These are phyloP conservation scores for Alouatta palliata DNA, from an alignment of 2,113 vertebrate species.

Conservation along the genomic window DNA sequence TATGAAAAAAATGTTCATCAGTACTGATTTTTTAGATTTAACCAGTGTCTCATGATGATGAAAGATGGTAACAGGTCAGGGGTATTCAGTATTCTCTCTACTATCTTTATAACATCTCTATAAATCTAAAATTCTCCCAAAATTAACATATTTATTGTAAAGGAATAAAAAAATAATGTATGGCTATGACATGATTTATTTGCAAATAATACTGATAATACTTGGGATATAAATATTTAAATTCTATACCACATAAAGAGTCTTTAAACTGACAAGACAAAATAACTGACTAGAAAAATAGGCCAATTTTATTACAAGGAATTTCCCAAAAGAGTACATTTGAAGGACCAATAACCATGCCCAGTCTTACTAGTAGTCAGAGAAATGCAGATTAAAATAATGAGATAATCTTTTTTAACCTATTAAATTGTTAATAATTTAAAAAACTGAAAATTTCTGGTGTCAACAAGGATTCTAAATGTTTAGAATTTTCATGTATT, in stretches of 20 bases:
- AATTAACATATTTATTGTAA: neutral
- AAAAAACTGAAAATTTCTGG: constrained; percentile 15
- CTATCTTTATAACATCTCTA: neutral
- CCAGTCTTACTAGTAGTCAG: neutral
- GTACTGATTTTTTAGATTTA: neutral
- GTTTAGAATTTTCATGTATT: neutral
- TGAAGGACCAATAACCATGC: neutral
- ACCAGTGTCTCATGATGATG: neutral
- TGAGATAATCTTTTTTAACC: neutral
- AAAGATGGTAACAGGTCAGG: neutral
- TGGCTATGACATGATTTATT: neutral
- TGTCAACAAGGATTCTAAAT: neutral
- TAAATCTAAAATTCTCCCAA: constrained; percentile 8
- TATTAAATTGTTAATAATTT: constrained; percentile 35
- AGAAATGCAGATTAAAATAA: constrained; percentile 29
- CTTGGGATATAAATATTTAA: constrained; percentile 24
- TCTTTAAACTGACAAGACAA: constrained; percentile 33
- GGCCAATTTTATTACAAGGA: neutral
- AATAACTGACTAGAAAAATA: constrained; percentile 8
- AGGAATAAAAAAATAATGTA: neutral
- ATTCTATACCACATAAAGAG: neutral
- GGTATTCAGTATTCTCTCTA: neutral
- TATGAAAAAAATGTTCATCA: no score
- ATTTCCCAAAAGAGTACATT: neutral
- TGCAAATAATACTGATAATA: neutral